Percentiles rank a stretch among this genome's conserved stretches.
These are phyloP conservation scores for Cheilosia urbana DNA, from an alignment of 2,888 invertebrate species.

Conservation along the genomic window DNA sequence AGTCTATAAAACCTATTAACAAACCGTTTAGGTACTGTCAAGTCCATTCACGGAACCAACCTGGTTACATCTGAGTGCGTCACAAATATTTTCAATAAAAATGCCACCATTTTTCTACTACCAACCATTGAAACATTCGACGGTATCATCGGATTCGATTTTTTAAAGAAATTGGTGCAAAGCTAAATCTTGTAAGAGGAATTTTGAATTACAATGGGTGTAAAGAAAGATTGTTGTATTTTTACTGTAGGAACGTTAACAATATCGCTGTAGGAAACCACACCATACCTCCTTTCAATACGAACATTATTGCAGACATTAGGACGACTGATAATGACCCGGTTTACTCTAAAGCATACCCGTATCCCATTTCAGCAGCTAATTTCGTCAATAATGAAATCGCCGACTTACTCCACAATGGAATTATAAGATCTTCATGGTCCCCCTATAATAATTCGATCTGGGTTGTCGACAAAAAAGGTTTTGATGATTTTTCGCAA, in stretches of 20 bases:
- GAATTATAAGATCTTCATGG: too few relatives aligned
- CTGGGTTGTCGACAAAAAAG: too few relatives aligned
- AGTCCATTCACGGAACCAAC: too few relatives aligned
- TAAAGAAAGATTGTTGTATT: slow-evolving; percentile 36
- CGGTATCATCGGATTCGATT: slow-evolving; percentile 66
- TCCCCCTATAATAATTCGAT: too few relatives aligned
- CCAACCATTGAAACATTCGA: slow-evolving; percentile 57
- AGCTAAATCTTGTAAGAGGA: slow-evolving; percentile 44
- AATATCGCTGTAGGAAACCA: not conserved
- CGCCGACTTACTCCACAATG: slow-evolving; percentile 23
- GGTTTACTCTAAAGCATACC: slow-evolving; percentile 57
- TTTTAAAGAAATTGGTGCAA: slow-evolving; percentile 49
- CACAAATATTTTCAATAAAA: slow-evolving; percentile 28
- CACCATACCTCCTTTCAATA: slow-evolving; percentile 35
- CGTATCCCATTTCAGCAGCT: slow-evolving; percentile 49
- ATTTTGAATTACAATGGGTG: slow-evolving; percentile 33
- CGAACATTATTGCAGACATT: slow-evolving; percentile 55
- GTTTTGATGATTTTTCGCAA: slow-evolving; percentile 63
- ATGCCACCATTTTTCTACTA: slow-evolving; percentile 57
- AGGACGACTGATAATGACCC: slow-evolving; percentile 57
- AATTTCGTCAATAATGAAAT: slow-evolving; percentile 60
- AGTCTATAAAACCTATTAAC: too few relatives aligned
- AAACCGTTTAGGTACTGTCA: too few relatives aligned
- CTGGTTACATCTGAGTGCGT: too few relatives aligned
- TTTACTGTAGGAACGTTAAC: too few relatives aligned